These are phyloP conservation scores for Elysia chlorotica DNA, from an alignment of 1,140 invertebrate genomes.

Conservation along the genomic window DNA sequence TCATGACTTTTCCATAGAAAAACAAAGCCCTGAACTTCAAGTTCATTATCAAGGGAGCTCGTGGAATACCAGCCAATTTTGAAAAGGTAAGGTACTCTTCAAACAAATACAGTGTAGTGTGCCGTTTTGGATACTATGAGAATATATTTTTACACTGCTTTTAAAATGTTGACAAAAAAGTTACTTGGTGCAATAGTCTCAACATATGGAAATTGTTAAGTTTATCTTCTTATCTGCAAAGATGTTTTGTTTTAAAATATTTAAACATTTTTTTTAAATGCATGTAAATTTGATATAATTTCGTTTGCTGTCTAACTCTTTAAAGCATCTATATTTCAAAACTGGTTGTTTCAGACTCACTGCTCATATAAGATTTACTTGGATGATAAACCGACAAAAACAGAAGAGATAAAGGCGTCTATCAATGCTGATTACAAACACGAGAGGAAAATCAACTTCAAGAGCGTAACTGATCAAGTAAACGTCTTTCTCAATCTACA, in stretches of 20 bases:
- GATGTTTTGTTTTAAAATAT: too few relatives aligned
- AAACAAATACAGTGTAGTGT: too few relatives aligned
- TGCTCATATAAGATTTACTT: slow-evolving; percentile 68
- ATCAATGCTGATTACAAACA: slow-evolving; percentile 58
- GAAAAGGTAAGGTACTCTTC: slow-evolving; percentile 64
- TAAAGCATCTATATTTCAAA: too few relatives aligned
- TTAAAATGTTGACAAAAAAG: not conserved
- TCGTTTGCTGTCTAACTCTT: too few relatives aligned
- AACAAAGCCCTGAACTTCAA: slow-evolving; percentile 64
- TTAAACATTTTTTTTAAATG: not conserved
- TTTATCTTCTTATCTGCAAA: too few relatives aligned
- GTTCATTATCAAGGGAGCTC: slow-evolving; percentile 61
- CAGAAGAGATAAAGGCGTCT: slow-evolving; percentile 45
- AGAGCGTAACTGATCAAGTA: slow-evolving; percentile 46
- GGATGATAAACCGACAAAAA: slow-evolving; percentile 58
- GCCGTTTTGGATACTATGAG: not conserved
- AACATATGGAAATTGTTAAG: not conserved
- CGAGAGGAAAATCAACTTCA: slow-evolving; percentile 47
- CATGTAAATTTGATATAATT: not conserved
- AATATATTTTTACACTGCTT: not conserved
- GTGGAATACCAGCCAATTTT: slow-evolving; percentile 64
- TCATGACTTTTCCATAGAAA: slow-evolving; percentile 39
- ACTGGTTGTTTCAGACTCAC: slow-evolving; percentile 65
- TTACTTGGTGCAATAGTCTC: not conserved
- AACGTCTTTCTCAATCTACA: not conserved